Evolutionary conservation across 2,113 vertebrate genomes (phyloP).

Genomic region (Fukomys damarensis): DNA sequence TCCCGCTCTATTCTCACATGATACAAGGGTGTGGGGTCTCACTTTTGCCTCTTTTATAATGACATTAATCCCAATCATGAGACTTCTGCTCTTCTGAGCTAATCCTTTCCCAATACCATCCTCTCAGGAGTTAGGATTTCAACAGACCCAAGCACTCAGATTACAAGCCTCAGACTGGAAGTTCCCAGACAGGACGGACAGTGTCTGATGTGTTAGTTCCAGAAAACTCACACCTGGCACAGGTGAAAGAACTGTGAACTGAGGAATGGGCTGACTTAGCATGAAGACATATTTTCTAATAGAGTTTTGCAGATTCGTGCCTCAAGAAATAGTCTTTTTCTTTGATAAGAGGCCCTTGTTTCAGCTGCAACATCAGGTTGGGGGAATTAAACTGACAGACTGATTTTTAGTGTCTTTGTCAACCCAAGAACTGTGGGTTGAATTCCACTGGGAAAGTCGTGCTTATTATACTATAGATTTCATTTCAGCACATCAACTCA

Average conservation of each 20-base stretch:
- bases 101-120: neutral
- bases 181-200: neutral
- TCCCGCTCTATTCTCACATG: neutral
- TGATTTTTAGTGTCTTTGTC: neutral
- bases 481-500: neutral
- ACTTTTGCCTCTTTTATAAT: neutral
- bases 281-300: neutral
- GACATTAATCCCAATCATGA: neutral
- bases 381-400: neutral
- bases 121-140: neutral
- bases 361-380: neutral
- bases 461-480: neutral
- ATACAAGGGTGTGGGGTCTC: neutral
- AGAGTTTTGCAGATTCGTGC: neutral
- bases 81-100: neutral
- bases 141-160: neutral
- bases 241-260: neutral
- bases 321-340: neutral
- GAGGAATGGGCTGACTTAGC: neutral
- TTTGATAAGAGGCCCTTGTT: neutral
- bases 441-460: neutral
- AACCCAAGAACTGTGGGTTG: neutral
- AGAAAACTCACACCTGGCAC: neutral
- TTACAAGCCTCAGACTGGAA: neutral
- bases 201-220: neutral